These are phyloP conservation scores for Drosophila leonis DNA, from an alignment of 2,888 invertebrate species.

Conservation along the genomic window DNA sequence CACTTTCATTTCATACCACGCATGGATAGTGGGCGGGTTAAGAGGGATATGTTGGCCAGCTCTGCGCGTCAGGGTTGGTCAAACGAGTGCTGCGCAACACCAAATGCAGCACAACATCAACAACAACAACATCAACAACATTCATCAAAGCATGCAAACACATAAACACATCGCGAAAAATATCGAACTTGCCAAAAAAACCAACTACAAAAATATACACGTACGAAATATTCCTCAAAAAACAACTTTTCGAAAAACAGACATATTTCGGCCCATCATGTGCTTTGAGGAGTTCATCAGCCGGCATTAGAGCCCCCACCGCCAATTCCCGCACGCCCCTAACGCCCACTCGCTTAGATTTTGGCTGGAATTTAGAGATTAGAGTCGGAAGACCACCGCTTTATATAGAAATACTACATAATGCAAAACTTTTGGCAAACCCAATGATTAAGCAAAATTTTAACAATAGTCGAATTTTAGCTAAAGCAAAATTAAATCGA, in stretches of 20 bases:
- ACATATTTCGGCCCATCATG: constrained; percentile 68
- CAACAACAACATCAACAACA: constrained; percentile 41
- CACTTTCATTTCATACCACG: constrained; percentile 66
- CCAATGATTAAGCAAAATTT: constrained; percentile 70
- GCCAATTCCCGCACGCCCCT: constrained; percentile 30
- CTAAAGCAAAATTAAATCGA: constrained; percentile 70
- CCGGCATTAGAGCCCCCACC: constrained; percentile 21
- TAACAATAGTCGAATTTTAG: constrained; percentile 83
- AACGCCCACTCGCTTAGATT: constrained; percentile 49
- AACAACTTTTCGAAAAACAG: constrained; percentile 43
- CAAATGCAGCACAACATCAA: constrained; percentile 30
- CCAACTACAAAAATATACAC: background rate
- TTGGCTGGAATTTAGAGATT: constrained; percentile 45
- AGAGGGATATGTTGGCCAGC: constrained; percentile 81
- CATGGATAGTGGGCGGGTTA: constrained; percentile 83
- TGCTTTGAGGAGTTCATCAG: constrained; percentile 53
- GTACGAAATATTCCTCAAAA: constrained; percentile 59
- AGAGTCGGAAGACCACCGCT: constrained; percentile 64
- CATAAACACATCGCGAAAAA: constrained; percentile 36
- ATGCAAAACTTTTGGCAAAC: constrained; percentile 74
- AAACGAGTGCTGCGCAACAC: constrained; percentile 54
- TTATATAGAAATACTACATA: constrained; percentile 60
- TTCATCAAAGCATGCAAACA: constrained; percentile 59
- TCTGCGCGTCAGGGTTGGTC: constrained; percentile 51
- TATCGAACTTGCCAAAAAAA: constrained; percentile 15